phyloP scores from a whole-genome alignment of 1,140 invertebrate species.

The Aphelenchoides fujianensis region DNA sequence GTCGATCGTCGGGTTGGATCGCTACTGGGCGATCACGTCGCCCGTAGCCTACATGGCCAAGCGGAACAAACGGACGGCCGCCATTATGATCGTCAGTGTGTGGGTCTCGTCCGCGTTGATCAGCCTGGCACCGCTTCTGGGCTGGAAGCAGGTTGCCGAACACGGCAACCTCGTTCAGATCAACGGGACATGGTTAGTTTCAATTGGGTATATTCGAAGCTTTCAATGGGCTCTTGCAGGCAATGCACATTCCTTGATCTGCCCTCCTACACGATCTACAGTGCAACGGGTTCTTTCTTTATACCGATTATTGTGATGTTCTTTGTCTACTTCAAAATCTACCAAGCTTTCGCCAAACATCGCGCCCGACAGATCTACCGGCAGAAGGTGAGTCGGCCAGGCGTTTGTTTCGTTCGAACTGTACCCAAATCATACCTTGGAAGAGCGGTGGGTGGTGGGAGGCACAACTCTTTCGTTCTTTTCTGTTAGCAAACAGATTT shows the following conservation, averaged over 20 bases:
- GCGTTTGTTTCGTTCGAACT: too few relatives aligned
- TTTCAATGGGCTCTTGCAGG: too few relatives aligned
- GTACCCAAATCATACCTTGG: too few relatives aligned
- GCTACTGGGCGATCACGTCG: slow-evolving; percentile 60
- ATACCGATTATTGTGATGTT: slow-evolving; percentile 61
- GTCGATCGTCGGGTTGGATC: slow-evolving; percentile 56
- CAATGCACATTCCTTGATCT: slow-evolving; percentile 60
- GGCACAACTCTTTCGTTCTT: too few relatives aligned
- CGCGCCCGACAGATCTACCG: slow-evolving; percentile 60
- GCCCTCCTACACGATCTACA: slow-evolving; percentile 60
- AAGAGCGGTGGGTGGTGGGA: too few relatives aligned
- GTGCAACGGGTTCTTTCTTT: slow-evolving; percentile 62
- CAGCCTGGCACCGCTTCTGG: slow-evolving; percentile 56
- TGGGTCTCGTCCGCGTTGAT: slow-evolving; percentile 60
- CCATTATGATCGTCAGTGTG: slow-evolving; percentile 58
- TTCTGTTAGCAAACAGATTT: too few relatives aligned
- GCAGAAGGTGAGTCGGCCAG: slow-evolving; percentile 56
- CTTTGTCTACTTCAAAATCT: slow-evolving; percentile 62
- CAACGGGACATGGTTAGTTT: slow-evolving; percentile 50
- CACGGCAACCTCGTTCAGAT: slow-evolving; percentile 51
- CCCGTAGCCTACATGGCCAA: slow-evolving; percentile 60
- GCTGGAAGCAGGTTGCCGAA: slow-evolving; percentile 60
- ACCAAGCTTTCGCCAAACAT: slow-evolving; percentile 61
- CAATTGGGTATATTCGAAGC: too few relatives aligned
- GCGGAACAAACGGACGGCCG: slow-evolving; percentile 54